Base-by-base conservation (phyloP, 1,140 invertebrate species). In the Trichonephila clavipes region DNA sequence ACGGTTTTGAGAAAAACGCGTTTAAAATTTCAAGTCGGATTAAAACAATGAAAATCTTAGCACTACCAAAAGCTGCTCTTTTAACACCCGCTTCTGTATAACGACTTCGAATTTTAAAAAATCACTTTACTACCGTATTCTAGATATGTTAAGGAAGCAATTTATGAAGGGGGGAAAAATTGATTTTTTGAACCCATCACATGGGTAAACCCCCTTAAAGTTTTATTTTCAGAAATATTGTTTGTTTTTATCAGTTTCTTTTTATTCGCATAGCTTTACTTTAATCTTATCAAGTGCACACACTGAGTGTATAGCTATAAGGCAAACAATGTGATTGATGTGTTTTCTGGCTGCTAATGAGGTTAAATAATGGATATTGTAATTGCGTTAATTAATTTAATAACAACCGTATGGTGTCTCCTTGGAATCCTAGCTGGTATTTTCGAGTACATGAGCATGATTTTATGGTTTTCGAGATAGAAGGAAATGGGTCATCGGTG, bases 371-470 rank as follows among this genome's bases (percentile, higher is more conserved):
- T 85, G 51, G 58, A 59, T 28, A 61, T 58, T 61, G 58, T 85
- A 85, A 85, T 85, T 85, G 58, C 58, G 83, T 85, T 85, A 85
- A 85, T 85, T 51, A 59, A 85, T 59, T 85, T 85, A 85, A 85
- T 85, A 59, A 85, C 51, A 85, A 51, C 44, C 81, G 28, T 83
- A 51, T 21, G 51, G 21, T 61, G 72, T 77, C 72, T 34, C 18
- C 28, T n/a, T 18, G 12, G 28, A 77, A 77, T 77, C 34, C 72
- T 51, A 51, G 51, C 51, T 51, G 51, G 51, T 51, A 51, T 77
- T 77, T 77, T 40, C 0, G 28, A 77, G 72, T 77, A 34, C 72
- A 28, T 18, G 72, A 12, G 28, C 7, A 77, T 77, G 72, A 77
- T 77, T 40, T 18, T 77, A 77, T 64, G 62, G 16, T 64, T 64